Evolutionary conservation across 2,797 vertebrate genomes (phyloP).

Genomic region (Fundulus diaphanus): DNA sequence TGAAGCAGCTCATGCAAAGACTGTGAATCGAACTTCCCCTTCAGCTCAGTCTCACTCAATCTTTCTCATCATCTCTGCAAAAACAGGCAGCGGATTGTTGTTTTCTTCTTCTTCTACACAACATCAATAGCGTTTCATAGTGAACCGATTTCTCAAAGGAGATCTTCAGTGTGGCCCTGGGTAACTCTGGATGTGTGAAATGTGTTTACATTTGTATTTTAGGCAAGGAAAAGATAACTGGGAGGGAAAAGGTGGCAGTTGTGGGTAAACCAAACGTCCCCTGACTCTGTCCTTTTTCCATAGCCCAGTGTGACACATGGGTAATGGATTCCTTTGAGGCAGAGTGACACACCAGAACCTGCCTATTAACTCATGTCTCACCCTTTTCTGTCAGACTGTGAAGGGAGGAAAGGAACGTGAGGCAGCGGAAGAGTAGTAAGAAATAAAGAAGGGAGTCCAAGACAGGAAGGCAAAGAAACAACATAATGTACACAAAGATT

Average conservation of each 20-base stretch:
- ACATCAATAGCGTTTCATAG: slow-evolving; percentile 72
- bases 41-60: slow-evolving; percentile 24
- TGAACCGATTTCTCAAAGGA: slow-evolving; percentile 58
- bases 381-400: slow-evolving; percentile 47
- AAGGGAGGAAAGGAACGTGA: slow-evolving; percentile 21
- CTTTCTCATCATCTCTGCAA: slow-evolving; percentile 45
- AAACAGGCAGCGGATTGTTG: slow-evolving; percentile 46
- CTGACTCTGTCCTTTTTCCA: slow-evolving; percentile 58
- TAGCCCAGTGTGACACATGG: slow-evolving; percentile 63
- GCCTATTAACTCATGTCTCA: slow-evolving; percentile 68
- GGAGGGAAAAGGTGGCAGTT: slow-evolving; percentile 33
- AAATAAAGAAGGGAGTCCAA: slow-evolving; percentile 11
- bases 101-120: slow-evolving; percentile 20
- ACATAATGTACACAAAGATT: slow-evolving; percentile 14
- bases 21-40: slow-evolving; percentile 41
- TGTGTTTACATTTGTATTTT: slow-evolving; percentile 41
- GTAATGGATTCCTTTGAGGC: slow-evolving; percentile 76
- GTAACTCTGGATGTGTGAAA: slow-evolving; percentile 37
- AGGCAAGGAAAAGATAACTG: slow-evolving; percentile 32
- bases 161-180: slow-evolving; percentile 48
- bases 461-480: slow-evolving; percentile 17
- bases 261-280: slow-evolving; percentile 55
- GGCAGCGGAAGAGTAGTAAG: background rate
- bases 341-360: slow-evolving; percentile 70
- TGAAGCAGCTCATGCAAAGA: slow-evolving; percentile 55